phyloP scores from a whole-genome alignment of 2,888 invertebrate species.

The Cyclophora punctaria region DNA sequence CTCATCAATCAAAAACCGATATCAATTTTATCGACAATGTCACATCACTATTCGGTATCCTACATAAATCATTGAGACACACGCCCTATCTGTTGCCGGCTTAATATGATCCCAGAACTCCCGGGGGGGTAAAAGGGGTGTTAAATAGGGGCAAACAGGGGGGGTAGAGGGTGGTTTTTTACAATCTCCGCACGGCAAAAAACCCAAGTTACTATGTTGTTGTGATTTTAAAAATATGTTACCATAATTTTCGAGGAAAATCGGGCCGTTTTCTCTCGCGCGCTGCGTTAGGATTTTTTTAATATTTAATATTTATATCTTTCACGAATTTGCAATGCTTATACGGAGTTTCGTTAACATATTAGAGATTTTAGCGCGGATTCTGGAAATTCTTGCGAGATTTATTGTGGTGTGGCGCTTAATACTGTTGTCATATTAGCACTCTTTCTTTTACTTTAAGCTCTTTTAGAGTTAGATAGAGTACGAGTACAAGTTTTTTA shows the following conservation, averaged over 20 bases:
- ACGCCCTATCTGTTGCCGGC: constrained; percentile 72
- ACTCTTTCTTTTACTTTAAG: too few relatives aligned
- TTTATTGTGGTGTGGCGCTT: too few relatives aligned
- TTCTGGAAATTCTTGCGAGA: too few relatives aligned
- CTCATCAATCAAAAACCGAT: constrained; percentile 3
- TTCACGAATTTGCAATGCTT: too few relatives aligned
- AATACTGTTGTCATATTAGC: too few relatives aligned
- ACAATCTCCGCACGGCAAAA: constrained; percentile 25
- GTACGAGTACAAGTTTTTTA: too few relatives aligned
- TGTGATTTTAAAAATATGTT: constrained; percentile 21
- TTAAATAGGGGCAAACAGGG: constrained; percentile 20
- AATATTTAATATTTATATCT: too few relatives aligned
- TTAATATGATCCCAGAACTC: constrained; percentile 58
- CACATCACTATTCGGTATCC: constrained; percentile 44
- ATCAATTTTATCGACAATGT: constrained; percentile 8
- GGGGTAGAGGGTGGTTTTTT: constrained; percentile 15
- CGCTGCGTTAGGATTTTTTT: too few relatives aligned
- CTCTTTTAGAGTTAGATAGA: too few relatives aligned
- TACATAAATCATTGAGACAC: constrained; percentile 71
- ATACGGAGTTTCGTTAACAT: too few relatives aligned
- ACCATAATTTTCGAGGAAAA: constrained; percentile 2
- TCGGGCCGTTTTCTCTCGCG: too few relatives aligned
- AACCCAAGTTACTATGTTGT: constrained; percentile 16
- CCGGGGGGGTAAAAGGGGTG: constrained; percentile 20
- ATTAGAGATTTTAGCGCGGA: too few relatives aligned